Conservation (phyloP, 92 coral and sea anemone species). For the Epizoanthus ramosus region DNA sequence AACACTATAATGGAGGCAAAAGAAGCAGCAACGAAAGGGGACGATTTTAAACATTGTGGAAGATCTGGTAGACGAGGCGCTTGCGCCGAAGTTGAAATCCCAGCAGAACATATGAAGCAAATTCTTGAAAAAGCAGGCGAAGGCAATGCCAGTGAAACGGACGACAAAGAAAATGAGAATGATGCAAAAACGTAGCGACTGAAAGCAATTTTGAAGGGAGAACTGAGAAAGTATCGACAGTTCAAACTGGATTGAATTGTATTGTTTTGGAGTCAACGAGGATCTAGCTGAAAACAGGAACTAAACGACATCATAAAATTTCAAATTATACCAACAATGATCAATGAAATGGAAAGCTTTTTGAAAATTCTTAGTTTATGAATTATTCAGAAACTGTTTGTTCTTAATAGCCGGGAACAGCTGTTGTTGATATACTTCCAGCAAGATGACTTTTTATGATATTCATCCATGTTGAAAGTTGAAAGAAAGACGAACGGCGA, state of each 20-base stretch:
- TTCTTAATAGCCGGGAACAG: background rate
- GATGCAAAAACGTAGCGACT: slow-evolving; percentile 1
- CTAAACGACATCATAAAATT: background rate
- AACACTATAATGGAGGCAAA: slow-evolving; percentile 22
- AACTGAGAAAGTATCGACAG: background rate
- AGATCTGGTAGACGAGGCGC: slow-evolving; percentile 81
- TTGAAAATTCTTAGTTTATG: background rate
- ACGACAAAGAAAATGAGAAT: slow-evolving; percentile 10
- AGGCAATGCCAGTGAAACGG: slow-evolving; percentile 10
- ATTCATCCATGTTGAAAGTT: background rate
- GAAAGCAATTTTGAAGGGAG: background rate
- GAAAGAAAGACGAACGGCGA: background rate
- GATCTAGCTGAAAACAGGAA: background rate
- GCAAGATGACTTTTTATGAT: background rate
- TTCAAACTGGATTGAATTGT: background rate
- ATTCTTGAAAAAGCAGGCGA: slow-evolving; percentile 56
- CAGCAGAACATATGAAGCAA: slow-evolving; percentile 60
- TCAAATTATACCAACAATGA: too few species aligned
- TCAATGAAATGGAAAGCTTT: background rate
- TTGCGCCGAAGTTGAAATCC: slow-evolving; percentile 56
- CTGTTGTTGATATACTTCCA: background rate
- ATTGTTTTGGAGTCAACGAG: background rate
- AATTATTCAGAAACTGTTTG: background rate
- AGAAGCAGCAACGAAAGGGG: slow-evolving; percentile 9
- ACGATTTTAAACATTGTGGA: slow-evolving; percentile 67